Conservation (phyloP, 1,140 invertebrate species). For the Helicoverpa zea region DNA sequence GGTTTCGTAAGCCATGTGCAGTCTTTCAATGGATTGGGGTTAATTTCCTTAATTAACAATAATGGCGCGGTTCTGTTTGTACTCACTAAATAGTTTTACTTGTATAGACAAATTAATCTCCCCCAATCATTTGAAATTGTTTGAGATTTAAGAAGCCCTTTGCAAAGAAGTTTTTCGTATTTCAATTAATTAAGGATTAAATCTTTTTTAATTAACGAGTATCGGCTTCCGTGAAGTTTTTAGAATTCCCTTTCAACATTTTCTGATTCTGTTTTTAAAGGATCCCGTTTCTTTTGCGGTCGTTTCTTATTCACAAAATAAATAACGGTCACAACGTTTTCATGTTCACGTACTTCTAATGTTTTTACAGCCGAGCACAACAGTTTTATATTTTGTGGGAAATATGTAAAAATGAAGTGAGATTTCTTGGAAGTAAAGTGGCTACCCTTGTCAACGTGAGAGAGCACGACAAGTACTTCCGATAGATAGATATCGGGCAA, state of each 20-base stretch:
- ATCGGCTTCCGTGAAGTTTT: neutral
- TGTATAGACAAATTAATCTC: no score
- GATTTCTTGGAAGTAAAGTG: constrained; percentile 12
- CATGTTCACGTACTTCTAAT: neutral
- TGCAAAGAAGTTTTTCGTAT: neutral
- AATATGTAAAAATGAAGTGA: constrained; percentile 34
- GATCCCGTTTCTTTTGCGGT: neutral
- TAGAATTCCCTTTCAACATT: neutral
- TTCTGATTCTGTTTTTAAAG: neutral
- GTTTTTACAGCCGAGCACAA: neutral
- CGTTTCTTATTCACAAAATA: no score
- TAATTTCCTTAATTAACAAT: no score
- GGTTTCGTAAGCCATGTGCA: neutral
- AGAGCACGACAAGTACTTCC: constrained; percentile 59
- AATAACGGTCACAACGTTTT: no score
- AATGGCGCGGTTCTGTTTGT: no score
- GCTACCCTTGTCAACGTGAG: constrained; percentile 57
- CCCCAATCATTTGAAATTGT: neutral
- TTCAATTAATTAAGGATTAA: constrained; percentile 9
- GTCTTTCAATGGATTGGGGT: neutral
- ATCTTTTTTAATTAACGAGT: constrained; percentile 3
- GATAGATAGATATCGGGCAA: neutral
- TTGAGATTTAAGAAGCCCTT: neutral
- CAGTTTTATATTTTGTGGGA: neutral
- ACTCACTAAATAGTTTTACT: neutral